Base-by-base conservation (phyloP, 2,797 vertebrate species). In the Lacerta viridis region DNA sequence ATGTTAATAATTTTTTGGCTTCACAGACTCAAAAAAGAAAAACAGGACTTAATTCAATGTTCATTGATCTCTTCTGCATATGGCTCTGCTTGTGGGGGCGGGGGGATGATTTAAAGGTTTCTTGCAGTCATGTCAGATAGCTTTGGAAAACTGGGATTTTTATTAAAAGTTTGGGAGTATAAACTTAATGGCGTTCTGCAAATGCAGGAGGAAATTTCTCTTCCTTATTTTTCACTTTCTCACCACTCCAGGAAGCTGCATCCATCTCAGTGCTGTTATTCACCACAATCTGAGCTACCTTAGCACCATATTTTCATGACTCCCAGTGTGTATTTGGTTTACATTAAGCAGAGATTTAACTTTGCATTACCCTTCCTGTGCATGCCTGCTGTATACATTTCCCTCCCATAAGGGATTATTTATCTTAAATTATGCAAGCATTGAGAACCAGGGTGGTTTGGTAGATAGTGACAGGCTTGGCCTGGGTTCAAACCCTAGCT, bases 121-220 rank as follows among this genome's bases (percentile, higher is more conserved):
- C 20, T 79, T 71, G n/a, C 5, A 59, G 50, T 59, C 85, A 61
- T n/a, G 43, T 85, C 80, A 82, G 77, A 50, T 29, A n/a, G 85
- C 80, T 50, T 80, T 85, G 80, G 89, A 88, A 64, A 84, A 55
- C 76, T 90, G 11, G 23, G 0, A 0, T 23, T 43, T 55, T 1
- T 89, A 6, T 66, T 4, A 75, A 68, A 55, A 27, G 13, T 66
- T 0, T 1, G 50, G 84, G 39, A 8, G 13, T 43, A 76, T 41
- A 59, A 86, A 86, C 80, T 89, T 89, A 90, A 88, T 79, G 76
- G 43, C 86, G 50, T 84, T 0, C 7, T 83, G 9, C 61, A 1
- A 18, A 87, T 6, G 59, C 29, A 29, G 41, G 89, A 88, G 79
- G 68, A 84, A 88, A 64, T 18, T 11, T 4, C 75, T 87, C 29